Conservation (phyloP, 2,113 vertebrate genomes). For the Lipophrys pholis region DNA sequence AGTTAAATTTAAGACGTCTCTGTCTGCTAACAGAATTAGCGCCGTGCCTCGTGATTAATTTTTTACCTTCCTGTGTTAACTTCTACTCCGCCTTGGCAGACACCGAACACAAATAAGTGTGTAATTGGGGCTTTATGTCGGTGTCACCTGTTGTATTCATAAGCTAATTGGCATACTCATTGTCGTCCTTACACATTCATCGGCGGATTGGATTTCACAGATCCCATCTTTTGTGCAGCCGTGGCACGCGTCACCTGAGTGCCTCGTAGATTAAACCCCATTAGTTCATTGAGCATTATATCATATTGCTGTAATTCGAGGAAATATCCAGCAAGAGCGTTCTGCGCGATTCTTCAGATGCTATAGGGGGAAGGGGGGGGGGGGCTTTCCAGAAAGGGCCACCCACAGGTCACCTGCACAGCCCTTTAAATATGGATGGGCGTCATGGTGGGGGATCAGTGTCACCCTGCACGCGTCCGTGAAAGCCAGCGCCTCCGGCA, state of each 20-base stretch:
- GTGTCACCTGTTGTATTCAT: constrained; percentile 79
- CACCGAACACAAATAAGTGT: constrained; percentile 63
- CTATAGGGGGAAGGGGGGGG: constrained; percentile 12
- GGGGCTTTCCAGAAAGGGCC: constrained; percentile 56
- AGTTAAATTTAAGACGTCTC: constrained; percentile 4
- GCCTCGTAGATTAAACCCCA: constrained; percentile 49
- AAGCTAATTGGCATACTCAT: constrained; percentile 76
- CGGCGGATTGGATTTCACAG: constrained; percentile 67
- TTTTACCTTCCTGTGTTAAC: constrained; percentile 56
- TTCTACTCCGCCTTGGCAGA: constrained; percentile 47
- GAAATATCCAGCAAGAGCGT: constrained; percentile 69
- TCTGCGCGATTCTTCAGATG: constrained; percentile 43
- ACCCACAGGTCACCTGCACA: constrained; percentile 72
- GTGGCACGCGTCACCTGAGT: constrained; percentile 70
- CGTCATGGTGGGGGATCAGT: constrained; percentile 77
- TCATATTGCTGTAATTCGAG: constrained; percentile 82
- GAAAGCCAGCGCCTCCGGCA: constrained; percentile 64
- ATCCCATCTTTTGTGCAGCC: constrained; percentile 50
- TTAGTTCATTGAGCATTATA: constrained; percentile 64
- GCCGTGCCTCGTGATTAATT: constrained; percentile 46
- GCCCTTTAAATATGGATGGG: constrained; percentile 85
- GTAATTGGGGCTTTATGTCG: constrained; percentile 76
- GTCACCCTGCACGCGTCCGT: constrained; percentile 77
- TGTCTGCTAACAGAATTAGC: constrained; percentile 9
- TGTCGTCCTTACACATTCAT: constrained; percentile 71